Conservation (phyloP, 2,888 invertebrate genomes). For the Leptothorax acervorum region DNA sequence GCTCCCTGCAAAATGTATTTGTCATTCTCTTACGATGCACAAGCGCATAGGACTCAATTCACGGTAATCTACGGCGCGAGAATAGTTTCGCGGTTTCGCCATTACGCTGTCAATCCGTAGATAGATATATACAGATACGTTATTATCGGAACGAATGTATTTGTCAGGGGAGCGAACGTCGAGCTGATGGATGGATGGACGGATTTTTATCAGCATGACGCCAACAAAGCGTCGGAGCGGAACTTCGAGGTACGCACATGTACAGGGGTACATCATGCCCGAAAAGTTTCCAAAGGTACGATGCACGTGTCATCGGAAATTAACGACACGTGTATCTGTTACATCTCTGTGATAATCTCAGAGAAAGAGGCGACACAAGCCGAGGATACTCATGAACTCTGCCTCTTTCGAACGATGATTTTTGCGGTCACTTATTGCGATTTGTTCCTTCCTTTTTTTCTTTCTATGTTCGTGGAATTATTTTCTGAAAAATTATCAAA, state of each 20-base stretch:
- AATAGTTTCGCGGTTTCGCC: constrained; percentile 44
- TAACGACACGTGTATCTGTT: constrained; percentile 75
- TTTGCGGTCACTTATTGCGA: constrained; percentile 11
- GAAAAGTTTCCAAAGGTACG: constrained; percentile 34
- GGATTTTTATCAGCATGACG: constrained; percentile 54
- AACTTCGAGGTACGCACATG: constrained; percentile 3
- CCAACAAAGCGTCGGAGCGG: constrained; percentile 40
- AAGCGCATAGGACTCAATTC: not conserved
- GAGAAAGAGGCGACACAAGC: constrained; percentile 65
- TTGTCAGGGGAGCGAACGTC: constrained; percentile 36
- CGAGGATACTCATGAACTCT: constrained; percentile 62
- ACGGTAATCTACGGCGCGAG: not conserved
- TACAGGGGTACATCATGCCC: not conserved
- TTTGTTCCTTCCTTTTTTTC: not conserved
- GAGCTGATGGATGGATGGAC: constrained; percentile 31
- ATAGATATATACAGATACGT: constrained; percentile 44
- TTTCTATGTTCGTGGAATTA: not conserved
- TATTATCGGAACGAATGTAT: constrained; percentile 41
- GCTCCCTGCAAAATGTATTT: constrained; percentile 16
- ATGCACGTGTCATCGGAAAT: constrained; percentile 51
- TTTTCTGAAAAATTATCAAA: not conserved
- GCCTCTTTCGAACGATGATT: constrained; percentile 1
- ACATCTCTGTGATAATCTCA: constrained; percentile 68
- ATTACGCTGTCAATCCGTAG: constrained; percentile 33
- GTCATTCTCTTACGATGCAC: constrained; percentile 1